These are phyloP conservation scores for Triplophysa bombifrons DNA, from an alignment of 2,797 vertebrate species.

Conservation along the genomic window DNA sequence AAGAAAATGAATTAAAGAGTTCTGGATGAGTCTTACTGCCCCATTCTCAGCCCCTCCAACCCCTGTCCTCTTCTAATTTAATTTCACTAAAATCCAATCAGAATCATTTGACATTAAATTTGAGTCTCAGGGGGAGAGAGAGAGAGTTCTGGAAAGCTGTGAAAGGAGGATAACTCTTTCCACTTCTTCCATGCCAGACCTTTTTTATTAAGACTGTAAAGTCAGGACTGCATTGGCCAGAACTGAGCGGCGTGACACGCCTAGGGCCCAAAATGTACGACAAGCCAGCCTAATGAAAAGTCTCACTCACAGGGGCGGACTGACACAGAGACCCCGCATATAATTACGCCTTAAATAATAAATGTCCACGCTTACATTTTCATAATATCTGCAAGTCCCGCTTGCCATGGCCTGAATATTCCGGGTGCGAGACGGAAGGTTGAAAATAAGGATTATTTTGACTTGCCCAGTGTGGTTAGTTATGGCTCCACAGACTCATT, in stretches of 20 bases:
- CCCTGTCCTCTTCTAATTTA: slow-evolving; percentile 57
- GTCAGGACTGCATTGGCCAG: slow-evolving; percentile 44
- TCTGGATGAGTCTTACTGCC: slow-evolving; percentile 28
- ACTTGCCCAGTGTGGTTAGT: slow-evolving; percentile 32
- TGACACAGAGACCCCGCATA: slow-evolving; percentile 73
- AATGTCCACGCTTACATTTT: slow-evolving; percentile 71
- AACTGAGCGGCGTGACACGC: slow-evolving; percentile 50
- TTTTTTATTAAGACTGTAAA: slow-evolving; percentile 55
- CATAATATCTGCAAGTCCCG: slow-evolving; percentile 52
- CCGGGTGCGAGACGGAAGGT: slow-evolving; percentile 48
- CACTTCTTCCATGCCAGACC: slow-evolving; percentile 34
- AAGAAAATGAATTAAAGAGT: slow-evolving; percentile 44
- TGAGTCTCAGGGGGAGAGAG: slow-evolving; percentile 58
- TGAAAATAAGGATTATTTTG: slow-evolving; percentile 32
- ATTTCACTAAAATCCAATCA: slow-evolving; percentile 69
- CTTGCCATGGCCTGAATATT: slow-evolving; percentile 53
- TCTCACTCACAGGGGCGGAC: slow-evolving; percentile 75
- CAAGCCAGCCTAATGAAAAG: slow-evolving; percentile 78
- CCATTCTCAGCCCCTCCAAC: slow-evolving; percentile 27
- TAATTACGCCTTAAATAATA: slow-evolving; percentile 83
- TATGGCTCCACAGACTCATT: slow-evolving; percentile 28
- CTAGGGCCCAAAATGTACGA: slow-evolving; percentile 66
- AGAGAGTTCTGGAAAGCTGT: slow-evolving; percentile 28
- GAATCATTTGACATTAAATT: slow-evolving; percentile 77
- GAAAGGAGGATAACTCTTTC: slow-evolving; percentile 42